Base-by-base conservation (phyloP, 2,888 invertebrate genomes). In the Siphonodentalium dalli region DNA sequence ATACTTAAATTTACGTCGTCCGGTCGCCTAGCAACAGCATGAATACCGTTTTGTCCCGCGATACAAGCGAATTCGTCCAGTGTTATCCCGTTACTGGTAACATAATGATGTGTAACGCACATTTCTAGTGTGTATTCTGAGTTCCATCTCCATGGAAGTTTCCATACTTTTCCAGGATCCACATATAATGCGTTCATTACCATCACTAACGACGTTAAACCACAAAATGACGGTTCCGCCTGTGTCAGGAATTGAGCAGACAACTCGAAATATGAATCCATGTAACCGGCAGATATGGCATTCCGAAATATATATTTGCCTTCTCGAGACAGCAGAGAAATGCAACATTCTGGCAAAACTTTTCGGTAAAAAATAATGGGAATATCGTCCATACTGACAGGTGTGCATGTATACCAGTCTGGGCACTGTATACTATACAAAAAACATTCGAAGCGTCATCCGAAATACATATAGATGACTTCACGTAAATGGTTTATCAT, bases 41-140 rank as follows among this genome's bases (percentile, higher is more conserved):
- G 62, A 20, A 82, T 68, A 28, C 73, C 71, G 63, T 82, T 82
- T 56, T 82, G 82, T 6, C 58, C 63, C 3, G 82, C 82, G 15
- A 82, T 63, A 51, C 81, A 82, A 3, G 69, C 54, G 53, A 82
- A 81, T 58, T 82, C 74, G 3, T 72, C 71, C 41, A 81, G 64
- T 11, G 69, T 80, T 31, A 82, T 75, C 7, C 82, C 82, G 13
- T 70, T 65, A 41, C 61, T 48, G 24, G 65, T 63, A 13, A 61
- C 42, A 9, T n/a, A 0, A 78, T 67, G n/a, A 65, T 51, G 28
- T 75, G 69, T 24, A 80, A 77, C 71, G 58, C 83, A 83, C 54
- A 82, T 82, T 55, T 82, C 80, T 18, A 83, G 66, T 82, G 82
- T 83, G 28, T 75, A 68, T 62, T 83, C 83, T 60, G 82, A 81